Percentiles rank a stretch among this genome's conserved stretches.
Evolutionary conservation across 2,113 vertebrate species (phyloP).

Genomic region (human): DNA sequence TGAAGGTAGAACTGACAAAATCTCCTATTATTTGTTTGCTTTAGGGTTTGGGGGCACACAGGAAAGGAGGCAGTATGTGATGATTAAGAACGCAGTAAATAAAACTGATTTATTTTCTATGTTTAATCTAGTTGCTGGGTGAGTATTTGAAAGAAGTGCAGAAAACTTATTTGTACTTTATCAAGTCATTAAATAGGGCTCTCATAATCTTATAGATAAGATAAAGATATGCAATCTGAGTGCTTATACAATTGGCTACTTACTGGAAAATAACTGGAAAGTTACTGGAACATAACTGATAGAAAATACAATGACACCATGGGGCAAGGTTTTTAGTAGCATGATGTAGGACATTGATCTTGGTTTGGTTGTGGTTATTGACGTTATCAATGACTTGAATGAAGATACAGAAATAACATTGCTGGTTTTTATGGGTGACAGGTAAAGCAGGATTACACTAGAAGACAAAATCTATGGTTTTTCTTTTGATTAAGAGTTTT

Average conservation of each 20-base stretch:
- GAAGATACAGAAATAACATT: neutral
- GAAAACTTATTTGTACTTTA: neutral
- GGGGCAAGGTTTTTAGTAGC: neutral
- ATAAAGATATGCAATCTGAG: neutral
- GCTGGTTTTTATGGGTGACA: neutral
- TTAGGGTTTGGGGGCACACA: neutral
- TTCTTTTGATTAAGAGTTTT: neutral
- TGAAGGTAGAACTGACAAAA: neutral
- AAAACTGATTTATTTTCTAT: neutral
- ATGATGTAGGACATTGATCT: neutral
- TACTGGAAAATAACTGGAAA: neutral
- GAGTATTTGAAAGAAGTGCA: neutral
- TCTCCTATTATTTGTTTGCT: neutral
- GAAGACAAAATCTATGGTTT: neutral
- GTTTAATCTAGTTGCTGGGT: neutral
- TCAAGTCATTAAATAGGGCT: neutral
- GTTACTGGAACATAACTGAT: neutral
- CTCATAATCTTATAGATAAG: neutral
- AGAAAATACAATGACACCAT: neutral
- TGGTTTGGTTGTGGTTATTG: neutral
- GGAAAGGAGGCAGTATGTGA: neutral
- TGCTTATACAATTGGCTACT: neutral
- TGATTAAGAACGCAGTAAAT: neutral
- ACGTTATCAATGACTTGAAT: neutral
- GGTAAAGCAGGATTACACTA: neutral